Conservation (phyloP, 2,888 invertebrate species). For the Lasioglossum calceatum region DNA sequence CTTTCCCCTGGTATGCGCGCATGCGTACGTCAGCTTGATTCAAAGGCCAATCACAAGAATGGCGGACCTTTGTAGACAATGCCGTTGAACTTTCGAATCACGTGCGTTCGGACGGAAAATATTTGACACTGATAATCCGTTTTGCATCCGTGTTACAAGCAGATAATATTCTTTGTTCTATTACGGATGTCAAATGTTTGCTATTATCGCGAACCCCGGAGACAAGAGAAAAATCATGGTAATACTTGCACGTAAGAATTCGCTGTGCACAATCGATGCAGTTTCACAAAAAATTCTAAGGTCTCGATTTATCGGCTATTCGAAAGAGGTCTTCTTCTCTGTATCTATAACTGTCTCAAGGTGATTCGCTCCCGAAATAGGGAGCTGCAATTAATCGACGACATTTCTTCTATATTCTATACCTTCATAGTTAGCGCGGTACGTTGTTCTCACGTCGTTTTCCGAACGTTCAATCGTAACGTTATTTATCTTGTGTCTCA, state of each 20-base stretch:
- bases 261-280: slow-evolving; percentile 52
- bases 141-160: neutral
- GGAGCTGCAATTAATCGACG: slow-evolving; percentile 71
- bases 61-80: slow-evolving; percentile 15
- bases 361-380: slow-evolving; percentile 78
- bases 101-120: slow-evolving; percentile 12
- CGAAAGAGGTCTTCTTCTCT: slow-evolving; percentile 66
- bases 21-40: slow-evolving; percentile 22
- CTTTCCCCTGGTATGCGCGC: slow-evolving; percentile 6
- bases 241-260: slow-evolving; percentile 20
- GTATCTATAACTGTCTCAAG: slow-evolving; percentile 71
- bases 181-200: neutral
- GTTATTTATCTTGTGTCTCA: slow-evolving; percentile 3
- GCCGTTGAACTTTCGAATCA: slow-evolving; percentile 26
- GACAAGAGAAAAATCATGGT: slow-evolving; percentile 1
- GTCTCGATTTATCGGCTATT: slow-evolving; percentile 73
- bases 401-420: slow-evolving; percentile 45
- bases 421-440: slow-evolving; percentile 19
- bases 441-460: neutral
- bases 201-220: neutral
- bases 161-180: neutral
- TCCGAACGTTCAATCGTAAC: neutral
- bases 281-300: slow-evolving; percentile 71
- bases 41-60: slow-evolving; percentile 32
- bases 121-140: slow-evolving; percentile 13